phyloP scores from a whole-genome alignment of 2,797 vertebrate genomes.

The Chiroxiphia lanceolata region DNA sequence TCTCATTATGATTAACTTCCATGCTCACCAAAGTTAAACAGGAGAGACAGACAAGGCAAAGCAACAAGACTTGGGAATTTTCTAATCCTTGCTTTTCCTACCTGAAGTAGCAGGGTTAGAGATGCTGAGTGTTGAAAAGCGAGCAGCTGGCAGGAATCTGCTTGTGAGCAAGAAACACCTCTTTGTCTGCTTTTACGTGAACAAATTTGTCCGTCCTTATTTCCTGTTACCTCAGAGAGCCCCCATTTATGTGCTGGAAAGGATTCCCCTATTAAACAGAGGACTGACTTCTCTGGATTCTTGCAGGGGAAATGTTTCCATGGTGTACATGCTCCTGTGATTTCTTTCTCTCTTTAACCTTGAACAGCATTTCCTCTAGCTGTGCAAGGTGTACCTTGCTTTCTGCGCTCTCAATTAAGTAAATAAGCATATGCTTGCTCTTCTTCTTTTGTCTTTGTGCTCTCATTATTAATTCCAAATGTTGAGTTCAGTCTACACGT shows the following conservation, averaged over 20 bases:
- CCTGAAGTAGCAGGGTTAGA: not conserved
- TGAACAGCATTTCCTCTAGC: not conserved
- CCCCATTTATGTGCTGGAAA: constrained; percentile 3
- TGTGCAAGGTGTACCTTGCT: not conserved
- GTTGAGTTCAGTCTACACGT: not conserved
- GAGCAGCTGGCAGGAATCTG: not conserved
- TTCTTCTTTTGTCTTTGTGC: not conserved
- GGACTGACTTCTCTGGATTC: not conserved
- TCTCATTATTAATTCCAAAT: constrained; percentile 19
- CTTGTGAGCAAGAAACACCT: not conserved
- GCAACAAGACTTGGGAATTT: not conserved
- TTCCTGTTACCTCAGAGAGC: not conserved
- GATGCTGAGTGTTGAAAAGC: not conserved
- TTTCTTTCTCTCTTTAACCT: constrained; percentile 32
- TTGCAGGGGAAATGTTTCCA: not conserved
- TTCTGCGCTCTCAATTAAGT: not conserved
- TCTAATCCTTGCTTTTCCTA: not conserved
- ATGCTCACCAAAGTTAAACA: not conserved
- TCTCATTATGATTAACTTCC: not conserved
- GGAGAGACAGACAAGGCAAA: not conserved
- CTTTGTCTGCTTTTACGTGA: not conserved
- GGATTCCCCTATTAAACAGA: not conserved
- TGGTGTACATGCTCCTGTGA: not conserved
- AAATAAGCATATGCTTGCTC: not conserved
- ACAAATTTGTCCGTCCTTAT: not conserved